Evolutionary conservation across 2,113 vertebrate genomes (phyloP), one percentile per base, ranked within the genome.

Genomic region (Eidolon helvum): DNA sequence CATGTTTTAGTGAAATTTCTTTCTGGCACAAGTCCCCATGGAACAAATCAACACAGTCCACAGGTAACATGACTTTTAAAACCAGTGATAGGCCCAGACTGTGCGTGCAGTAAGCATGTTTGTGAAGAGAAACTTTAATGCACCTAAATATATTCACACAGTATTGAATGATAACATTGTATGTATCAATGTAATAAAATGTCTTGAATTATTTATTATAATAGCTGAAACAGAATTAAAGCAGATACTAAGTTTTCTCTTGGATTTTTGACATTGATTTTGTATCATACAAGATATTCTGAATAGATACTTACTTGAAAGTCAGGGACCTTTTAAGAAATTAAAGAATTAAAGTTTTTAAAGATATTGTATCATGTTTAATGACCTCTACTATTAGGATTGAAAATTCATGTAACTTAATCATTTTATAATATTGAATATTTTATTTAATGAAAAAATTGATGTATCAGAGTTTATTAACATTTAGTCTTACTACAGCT

Each of bases 1-100:
- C 99, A 99, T 48, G 99, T 99, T 48, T 98, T 99, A 96, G 99
- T 99, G 96, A 99, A 99, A 97, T 99, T 99, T 98, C 99, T 99
- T 97, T 99, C 99, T 1, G 99, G 99, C 86, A 99, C 99, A 97
- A 99, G 99, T 98, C 99, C 99, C 97, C 99, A 99, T 85, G 99
- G 99, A 95, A 99, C 99, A 66, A 99, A 99, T 98, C 99, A 99
- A 97, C 99, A 99, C 98, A 99, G 99, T 98, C 99, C 99, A 66
- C 99, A 99, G 99, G 99, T 99, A 98, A 97, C 28, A 10, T 1
- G 78, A 90, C 18, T 63, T 95, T 72, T 61, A 74, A 94, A 94
- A 2, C 28, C 59, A 66, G 16, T 91, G 48, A 80, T 93, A 18
- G 79, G 14, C 22, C 18, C 18, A 79, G 14, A 53, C 9, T 40